phyloP scores from a whole-genome alignment of 2,888 invertebrate species.

The Melanotus villosus region DNA sequence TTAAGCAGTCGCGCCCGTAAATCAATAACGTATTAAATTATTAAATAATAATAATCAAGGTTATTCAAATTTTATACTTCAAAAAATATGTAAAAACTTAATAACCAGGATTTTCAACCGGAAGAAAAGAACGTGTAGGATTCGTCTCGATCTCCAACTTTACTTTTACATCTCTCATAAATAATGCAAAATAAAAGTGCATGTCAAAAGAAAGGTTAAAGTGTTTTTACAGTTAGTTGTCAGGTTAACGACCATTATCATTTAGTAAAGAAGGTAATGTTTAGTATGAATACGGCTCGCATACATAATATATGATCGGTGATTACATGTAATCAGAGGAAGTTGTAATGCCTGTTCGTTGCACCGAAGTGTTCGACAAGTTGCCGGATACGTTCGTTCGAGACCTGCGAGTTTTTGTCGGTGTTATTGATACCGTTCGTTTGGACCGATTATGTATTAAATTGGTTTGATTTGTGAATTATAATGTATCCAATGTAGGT shows the following conservation, averaged over 20 bases:
- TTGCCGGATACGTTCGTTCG: background rate
- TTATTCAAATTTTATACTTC: background rate
- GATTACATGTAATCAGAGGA: conserved; percentile 31
- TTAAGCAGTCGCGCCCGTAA: no score
- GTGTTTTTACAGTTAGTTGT: conserved; percentile 42
- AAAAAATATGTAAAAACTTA: background rate
- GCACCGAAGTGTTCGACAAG: conserved; percentile 1
- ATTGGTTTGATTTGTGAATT: conserved; percentile 17
- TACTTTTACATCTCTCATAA: conserved; percentile 17
- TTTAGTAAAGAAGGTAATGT: conserved; percentile 18
- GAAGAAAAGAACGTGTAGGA: background rate
- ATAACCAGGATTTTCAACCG: background rate
- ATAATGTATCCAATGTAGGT: conserved; percentile 14
- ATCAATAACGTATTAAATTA: no score
- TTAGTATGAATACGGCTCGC: conserved; percentile 22
- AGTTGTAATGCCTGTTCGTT: conserved; percentile 25
- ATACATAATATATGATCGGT: conserved; percentile 36
- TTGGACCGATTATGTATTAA: conserved; percentile 6
- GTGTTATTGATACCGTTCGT: background rate
- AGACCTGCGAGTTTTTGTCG: no score
- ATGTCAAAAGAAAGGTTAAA: conserved; percentile 39
- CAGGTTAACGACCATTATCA: conserved; percentile 50
- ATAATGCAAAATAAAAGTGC: conserved; percentile 32
- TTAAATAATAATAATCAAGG: conserved; percentile 10
- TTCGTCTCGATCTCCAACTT: background rate